Evolutionary conservation across 2,113 vertebrate species (phyloP), one percentile per base, ranked within the genome.

Genomic region (Epinephelus cyanopodus): DNA sequence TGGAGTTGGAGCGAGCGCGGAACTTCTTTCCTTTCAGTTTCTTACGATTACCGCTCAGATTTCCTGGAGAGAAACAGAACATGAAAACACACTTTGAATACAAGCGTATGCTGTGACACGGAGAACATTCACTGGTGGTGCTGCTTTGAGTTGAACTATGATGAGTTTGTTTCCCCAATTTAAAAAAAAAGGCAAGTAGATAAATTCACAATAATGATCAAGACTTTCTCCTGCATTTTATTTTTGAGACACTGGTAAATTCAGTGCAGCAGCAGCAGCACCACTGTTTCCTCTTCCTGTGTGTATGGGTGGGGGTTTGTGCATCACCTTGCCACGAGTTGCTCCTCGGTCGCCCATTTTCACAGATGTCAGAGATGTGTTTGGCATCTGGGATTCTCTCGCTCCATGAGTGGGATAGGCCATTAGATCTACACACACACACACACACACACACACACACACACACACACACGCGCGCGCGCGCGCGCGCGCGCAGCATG

Each of bases 311-410:
- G 29, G 13, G 29, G 58, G 62, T 74, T 45, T 25, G 71, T 14
- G 6, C 2, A 4, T 89, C 95, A 99, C 98, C 98, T 97, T 99
- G 98, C 98, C 98, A 99, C 5, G 98, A 99, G 95, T 99, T 99
- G 96, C 98, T 99, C 83, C 98, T 96, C 71, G 98, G 98, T 89
- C 98, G 95, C 75, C 98, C 98, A 70, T 99, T 99, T 95, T 99
- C 98, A 95, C 97, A 99, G 93, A 99, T 97, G 92, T 99, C 98
- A 68, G 98, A 97, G 93, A 98, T 97, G 92, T 99, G 97, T 93
- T 99, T 99, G 94, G 98, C 98, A 81, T 99, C 98, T 91, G 98
- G 98, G 92, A 99, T 99, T 93, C 98, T 96, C 96, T 99, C 98
- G 89, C 98, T 99, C 98, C 98, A 99, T 29, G 98, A 99, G 95